These are phyloP conservation scores for Poecilobothrus nobilitatus DNA, from an alignment of 2,888 invertebrate species.

Conservation along the genomic window DNA sequence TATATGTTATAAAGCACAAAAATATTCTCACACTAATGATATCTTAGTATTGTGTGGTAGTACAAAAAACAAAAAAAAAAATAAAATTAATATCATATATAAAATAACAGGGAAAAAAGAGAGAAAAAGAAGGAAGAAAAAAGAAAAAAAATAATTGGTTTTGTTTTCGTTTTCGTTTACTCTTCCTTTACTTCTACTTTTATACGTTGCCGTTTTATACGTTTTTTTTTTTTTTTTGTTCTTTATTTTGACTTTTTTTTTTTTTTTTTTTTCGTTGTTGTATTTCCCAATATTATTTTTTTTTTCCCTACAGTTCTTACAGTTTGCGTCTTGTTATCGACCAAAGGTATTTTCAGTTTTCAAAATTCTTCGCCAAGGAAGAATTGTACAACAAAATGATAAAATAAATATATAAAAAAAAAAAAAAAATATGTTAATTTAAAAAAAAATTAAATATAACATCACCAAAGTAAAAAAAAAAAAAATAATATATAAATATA, in stretches of 20 bases:
- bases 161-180: constrained; percentile 6
- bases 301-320: not conserved
- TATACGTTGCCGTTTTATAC: not conserved
- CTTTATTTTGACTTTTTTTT: not conserved
- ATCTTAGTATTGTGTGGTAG: not conserved
- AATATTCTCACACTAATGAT: not conserved
- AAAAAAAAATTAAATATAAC: too few species aligned
- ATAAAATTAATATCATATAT: not conserved
- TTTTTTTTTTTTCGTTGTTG: not conserved
- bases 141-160: not conserved
- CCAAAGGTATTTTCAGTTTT: constrained; percentile 6
- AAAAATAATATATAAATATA: too few species aligned
- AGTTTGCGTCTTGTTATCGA: constrained; percentile 6
- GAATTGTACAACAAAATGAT: not conserved
- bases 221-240: not conserved
- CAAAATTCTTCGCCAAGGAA: not conserved
- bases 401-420: not conserved
- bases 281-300: not conserved
- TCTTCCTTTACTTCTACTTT: constrained; percentile 6
- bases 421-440: not conserved
- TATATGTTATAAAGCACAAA: not conserved
- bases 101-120: not conserved
- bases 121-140: not conserved
- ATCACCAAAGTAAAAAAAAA: too few species aligned
- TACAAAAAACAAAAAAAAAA: not conserved